Evolutionary conservation across 2,113 vertebrate species (phyloP).

Genomic region (Nicator chloris): DNA sequence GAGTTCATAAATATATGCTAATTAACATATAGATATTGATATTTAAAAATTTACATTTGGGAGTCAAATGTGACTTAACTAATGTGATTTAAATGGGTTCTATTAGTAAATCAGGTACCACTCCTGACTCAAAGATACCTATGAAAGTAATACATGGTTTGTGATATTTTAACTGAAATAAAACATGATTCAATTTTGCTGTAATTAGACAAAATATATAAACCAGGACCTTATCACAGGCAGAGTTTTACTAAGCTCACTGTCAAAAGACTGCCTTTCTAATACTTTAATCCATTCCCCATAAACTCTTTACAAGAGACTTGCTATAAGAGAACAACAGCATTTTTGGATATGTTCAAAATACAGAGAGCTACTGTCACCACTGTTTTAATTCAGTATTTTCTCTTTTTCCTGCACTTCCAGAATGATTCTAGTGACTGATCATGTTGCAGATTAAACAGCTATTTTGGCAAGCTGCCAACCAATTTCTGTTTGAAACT

Average conservation of each 20-base stretch:
- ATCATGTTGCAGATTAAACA: slow-evolving; percentile 43
- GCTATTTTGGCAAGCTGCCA: slow-evolving; percentile 31
- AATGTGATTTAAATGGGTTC: neutral
- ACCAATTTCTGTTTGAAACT: slow-evolving; percentile 57
- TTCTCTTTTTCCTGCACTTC: neutral
- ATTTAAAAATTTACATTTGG: neutral
- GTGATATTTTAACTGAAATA: neutral
- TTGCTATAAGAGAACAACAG: neutral
- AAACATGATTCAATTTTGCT: neutral
- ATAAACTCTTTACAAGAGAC: neutral
- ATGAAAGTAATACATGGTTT: neutral
- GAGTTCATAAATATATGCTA: neutral
- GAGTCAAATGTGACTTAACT: neutral
- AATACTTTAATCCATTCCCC: neutral
- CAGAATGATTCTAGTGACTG: slow-evolving; percentile 9
- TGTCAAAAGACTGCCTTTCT: neutral
- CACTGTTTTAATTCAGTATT: neutral
- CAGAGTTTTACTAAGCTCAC: neutral
- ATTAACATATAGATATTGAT: neutral
- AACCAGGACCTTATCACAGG: neutral
- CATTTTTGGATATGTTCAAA: neutral
- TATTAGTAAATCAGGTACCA: neutral
- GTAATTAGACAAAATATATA: neutral
- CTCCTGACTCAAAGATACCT: neutral
- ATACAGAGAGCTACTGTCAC: neutral